Conservation (phyloP, 2,113 vertebrate species). For the Turdus rufiventris region DNA sequence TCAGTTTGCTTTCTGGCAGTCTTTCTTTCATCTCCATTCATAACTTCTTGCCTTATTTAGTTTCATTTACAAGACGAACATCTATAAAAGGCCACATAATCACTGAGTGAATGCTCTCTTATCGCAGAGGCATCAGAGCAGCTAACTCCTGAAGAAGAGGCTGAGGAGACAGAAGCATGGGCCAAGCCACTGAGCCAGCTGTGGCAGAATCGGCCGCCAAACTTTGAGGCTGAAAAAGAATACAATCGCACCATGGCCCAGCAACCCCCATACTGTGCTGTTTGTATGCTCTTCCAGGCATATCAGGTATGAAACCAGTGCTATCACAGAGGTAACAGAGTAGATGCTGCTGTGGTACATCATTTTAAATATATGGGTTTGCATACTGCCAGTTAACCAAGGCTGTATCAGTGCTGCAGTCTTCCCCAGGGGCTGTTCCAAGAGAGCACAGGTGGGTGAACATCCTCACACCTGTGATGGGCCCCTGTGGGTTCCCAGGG, state of each 20-base stretch:
- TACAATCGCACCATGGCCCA: slow-evolving; percentile 87
- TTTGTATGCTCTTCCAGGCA: slow-evolving; percentile 91
- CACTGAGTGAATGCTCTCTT: not conserved
- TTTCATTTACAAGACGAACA: not conserved
- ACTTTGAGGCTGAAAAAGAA: slow-evolving; percentile 86
- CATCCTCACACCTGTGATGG: not conserved
- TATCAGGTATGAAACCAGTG: slow-evolving; percentile 78
- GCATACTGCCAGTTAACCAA: not conserved
- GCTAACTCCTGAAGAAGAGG: slow-evolving; percentile 80
- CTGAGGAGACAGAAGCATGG: slow-evolving; percentile 89
- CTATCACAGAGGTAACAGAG: not conserved
- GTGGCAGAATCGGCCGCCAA: slow-evolving; percentile 88
- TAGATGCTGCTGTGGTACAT: not conserved
- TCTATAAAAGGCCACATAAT: not conserved
- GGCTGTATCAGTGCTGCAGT: not conserved
- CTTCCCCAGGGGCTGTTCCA: not conserved
- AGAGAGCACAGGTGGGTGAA: not conserved
- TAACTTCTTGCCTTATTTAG: not conserved
- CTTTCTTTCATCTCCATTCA: not conserved
- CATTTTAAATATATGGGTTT: not conserved
- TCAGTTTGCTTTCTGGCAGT: not conserved
- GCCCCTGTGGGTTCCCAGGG: not conserved
- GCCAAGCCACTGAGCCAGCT: slow-evolving; percentile 86
- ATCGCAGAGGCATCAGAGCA: slow-evolving; percentile 82
- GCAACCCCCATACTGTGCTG: slow-evolving; percentile 87